Percentiles rank a stretch among this genome's conserved stretches.
These are phyloP conservation scores for Eupelmus urozonus DNA, from an alignment of 2,888 invertebrate species.

Conservation along the genomic window DNA sequence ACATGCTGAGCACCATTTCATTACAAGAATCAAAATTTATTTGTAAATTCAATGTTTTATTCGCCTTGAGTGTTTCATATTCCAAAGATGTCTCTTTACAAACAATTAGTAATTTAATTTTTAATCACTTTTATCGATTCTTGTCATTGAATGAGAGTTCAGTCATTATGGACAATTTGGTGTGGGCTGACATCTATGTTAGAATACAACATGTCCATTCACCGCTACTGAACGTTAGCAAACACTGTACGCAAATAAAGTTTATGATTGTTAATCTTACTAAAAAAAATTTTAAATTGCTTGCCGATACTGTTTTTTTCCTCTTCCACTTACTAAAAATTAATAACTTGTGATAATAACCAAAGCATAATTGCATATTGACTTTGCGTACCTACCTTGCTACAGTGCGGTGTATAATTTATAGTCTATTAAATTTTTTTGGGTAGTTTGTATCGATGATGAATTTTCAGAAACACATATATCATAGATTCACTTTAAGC, in stretches of 20 bases:
- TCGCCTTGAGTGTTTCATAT: background rate
- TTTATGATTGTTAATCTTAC: slow-evolving; percentile 25
- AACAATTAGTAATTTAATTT: too few species aligned
- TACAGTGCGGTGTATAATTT: slow-evolving; percentile 70
- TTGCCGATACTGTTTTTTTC: slow-evolving; percentile 19
- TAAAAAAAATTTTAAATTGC: slow-evolving; percentile 44
- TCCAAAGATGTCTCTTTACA: background rate
- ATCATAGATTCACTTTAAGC: too few species aligned
- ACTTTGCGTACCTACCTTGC: slow-evolving; percentile 66
- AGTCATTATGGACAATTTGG: slow-evolving; percentile 74
- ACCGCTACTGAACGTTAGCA: slow-evolving; percentile 72
- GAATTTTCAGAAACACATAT: too few species aligned
- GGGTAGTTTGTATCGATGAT: slow-evolving; percentile 70
- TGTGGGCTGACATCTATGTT: slow-evolving; percentile 78
- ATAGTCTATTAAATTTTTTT: slow-evolving; percentile 68
- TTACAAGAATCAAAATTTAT: slow-evolving; percentile 49
- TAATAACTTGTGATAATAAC: slow-evolving; percentile 41
- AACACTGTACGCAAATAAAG: slow-evolving; percentile 65
- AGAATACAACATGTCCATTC: slow-evolving; percentile 76
- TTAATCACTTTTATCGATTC: slow-evolving; percentile 30
- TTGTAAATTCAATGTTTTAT: slow-evolving; percentile 47
- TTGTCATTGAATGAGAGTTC: slow-evolving; percentile 46
- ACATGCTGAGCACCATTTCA: slow-evolving; percentile 58
- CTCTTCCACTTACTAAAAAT: slow-evolving; percentile 17
- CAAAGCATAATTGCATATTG: slow-evolving; percentile 29